Percentiles rank a stretch among this genome's conserved stretches.
Evolutionary conservation across 2,888 invertebrate genomes (phyloP).

Genomic region (Acheta domesticus): DNA sequence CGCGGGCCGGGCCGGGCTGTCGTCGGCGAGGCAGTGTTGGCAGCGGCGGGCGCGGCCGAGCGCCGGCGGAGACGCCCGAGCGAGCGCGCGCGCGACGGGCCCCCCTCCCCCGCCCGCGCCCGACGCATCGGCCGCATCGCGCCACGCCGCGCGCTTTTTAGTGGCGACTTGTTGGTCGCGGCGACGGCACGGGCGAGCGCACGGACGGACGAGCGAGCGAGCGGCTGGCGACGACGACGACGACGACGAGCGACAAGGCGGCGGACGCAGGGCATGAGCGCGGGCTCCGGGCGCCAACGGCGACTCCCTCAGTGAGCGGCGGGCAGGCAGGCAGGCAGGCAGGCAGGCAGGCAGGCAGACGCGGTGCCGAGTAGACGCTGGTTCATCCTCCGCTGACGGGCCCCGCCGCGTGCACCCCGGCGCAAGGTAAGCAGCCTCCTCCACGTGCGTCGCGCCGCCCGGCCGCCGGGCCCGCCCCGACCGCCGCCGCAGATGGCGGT

Average conservation of each 20-base stretch:
- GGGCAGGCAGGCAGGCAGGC: neutral
- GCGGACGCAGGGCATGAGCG: no score
- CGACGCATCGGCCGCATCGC: neutral
- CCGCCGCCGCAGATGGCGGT: neutral
- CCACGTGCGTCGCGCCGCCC: neutral
- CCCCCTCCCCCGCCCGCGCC: neutral
- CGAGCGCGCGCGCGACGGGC: neutral
- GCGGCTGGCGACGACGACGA: neutral
- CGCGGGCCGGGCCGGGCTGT: neutral
- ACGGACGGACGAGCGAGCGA: neutral
- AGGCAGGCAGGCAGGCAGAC: neutral
- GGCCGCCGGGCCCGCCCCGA: neutral
- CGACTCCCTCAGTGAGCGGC: neutral
- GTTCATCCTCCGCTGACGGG: neutral
- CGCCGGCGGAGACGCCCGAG: neutral
- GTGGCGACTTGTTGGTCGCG: slow-evolving; percentile 18
- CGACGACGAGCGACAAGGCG: no score
- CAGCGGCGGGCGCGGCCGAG: neutral
- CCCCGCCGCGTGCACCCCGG: neutral
- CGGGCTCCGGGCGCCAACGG: no score
- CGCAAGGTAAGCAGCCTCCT: neutral
- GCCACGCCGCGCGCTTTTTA: neutral
- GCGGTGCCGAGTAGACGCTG: neutral
- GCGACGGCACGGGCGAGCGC: neutral
- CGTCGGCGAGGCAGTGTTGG: neutral